Percentiles rank a stretch among this genome's conserved stretches.
Evolutionary conservation across 2,888 invertebrate species (phyloP).

Genomic region (Mesoligia furuncula): DNA sequence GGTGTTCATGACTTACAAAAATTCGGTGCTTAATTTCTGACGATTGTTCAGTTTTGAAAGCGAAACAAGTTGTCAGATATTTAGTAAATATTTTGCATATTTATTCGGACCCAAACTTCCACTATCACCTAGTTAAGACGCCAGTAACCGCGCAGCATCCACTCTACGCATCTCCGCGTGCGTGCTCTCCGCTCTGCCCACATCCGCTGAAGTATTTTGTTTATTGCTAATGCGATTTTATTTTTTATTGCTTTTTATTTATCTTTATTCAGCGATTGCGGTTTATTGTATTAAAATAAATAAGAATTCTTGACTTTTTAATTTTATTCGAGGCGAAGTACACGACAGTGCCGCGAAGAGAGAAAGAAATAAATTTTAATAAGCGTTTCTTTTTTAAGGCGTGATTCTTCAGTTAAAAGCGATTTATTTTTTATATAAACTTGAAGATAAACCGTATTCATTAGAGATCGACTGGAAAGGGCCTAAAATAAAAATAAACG

Average conservation of each 20-base stretch:
- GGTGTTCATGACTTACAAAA: neutral
- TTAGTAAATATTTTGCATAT: neutral
- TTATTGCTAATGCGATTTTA: slow-evolving; percentile 91
- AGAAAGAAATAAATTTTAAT: slow-evolving; percentile 91
- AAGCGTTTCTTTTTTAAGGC: slow-evolving; percentile 91
- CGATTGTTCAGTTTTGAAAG: neutral
- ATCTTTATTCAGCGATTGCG: slow-evolving; percentile 91
- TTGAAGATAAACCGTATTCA: slow-evolving; percentile 90
- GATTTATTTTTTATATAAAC: slow-evolving; percentile 90
- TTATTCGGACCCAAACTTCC: neutral
- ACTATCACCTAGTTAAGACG: slow-evolving; percentile 20
- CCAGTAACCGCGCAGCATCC: slow-evolving; percentile 47
- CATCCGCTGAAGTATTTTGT: slow-evolving; percentile 91
- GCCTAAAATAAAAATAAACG: slow-evolving; percentile 88
- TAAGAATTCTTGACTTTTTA: slow-evolving; percentile 91
- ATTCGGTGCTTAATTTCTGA: neutral
- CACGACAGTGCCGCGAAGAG: slow-evolving; percentile 89
- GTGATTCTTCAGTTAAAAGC: slow-evolving; percentile 91
- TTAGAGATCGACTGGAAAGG: slow-evolving; percentile 90
- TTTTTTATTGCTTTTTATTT: slow-evolving; percentile 91
- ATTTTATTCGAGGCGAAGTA: slow-evolving; percentile 89
- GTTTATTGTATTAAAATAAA: slow-evolving; percentile 91
- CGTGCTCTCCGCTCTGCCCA: slow-evolving; percentile 86
- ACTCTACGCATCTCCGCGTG: slow-evolving; percentile 82
- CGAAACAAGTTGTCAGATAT: neutral